Evolutionary conservation across 2,888 invertebrate species (phyloP).

Genomic region (Labia minor): DNA sequence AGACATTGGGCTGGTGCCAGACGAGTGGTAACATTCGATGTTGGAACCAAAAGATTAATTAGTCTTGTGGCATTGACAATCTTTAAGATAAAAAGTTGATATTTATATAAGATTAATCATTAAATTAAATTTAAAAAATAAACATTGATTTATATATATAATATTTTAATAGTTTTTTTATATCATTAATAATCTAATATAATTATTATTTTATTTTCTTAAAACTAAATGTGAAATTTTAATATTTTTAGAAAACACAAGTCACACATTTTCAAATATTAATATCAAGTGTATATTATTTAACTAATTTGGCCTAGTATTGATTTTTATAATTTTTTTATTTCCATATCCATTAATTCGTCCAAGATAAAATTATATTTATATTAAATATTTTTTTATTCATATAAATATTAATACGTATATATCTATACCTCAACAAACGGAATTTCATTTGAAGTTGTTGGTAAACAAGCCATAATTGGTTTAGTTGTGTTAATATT

Average conservation of each 20-base stretch:
- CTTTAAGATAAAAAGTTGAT: conserved; percentile 36
- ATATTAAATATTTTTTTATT: not conserved
- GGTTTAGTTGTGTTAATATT: not conserved
- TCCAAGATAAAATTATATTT: no score
- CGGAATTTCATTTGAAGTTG: not conserved
- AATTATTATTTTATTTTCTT: not conserved
- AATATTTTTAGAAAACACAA: not conserved
- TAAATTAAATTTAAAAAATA: not conserved
- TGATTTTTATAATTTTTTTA: no score
- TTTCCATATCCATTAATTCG: no score
- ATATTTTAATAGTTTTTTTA: not conserved
- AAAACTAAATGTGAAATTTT: not conserved
- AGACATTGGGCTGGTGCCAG: conserved; percentile 56
- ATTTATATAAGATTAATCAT: not conserved
- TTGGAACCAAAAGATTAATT: conserved; percentile 51
- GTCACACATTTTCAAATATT: no score
- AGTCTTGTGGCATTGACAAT: conserved; percentile 60
- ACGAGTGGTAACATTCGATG: conserved; percentile 53
- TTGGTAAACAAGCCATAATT: not conserved
- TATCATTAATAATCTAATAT: not conserved
- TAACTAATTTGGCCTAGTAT: no score
- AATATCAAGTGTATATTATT: no score
- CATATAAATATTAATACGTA: not conserved
- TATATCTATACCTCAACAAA: not conserved
- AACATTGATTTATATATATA: not conserved